These are phyloP conservation scores for Tautogolabrus adspersus DNA, from an alignment of 2,113 vertebrate genomes.

Conservation along the genomic window DNA sequence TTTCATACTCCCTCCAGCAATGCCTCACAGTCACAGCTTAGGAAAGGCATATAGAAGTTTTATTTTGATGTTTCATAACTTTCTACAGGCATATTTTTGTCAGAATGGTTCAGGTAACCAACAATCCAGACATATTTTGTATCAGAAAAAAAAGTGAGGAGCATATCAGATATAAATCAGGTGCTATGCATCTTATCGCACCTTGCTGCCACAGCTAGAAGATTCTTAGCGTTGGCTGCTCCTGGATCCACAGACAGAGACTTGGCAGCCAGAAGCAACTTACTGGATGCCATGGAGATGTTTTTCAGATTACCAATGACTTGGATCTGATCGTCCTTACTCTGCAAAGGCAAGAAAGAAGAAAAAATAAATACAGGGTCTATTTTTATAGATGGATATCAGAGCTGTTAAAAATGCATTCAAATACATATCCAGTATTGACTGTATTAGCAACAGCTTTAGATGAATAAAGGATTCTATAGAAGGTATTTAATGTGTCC, in stretches of 20 bases:
- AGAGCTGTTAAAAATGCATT: neutral
- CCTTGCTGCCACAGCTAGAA: conserved; percentile 96
- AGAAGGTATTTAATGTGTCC: neutral
- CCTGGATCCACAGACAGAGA: conserved; percentile 97
- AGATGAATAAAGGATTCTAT: neutral
- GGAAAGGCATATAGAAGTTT: conserved; percentile 37
- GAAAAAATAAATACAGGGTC: neutral
- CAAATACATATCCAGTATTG: neutral
- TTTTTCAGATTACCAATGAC: conserved; percentile 99
- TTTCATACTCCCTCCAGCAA: conserved; percentile 58
- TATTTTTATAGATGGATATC: neutral
- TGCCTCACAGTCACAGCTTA: conserved; percentile 38
- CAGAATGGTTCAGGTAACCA: neutral
- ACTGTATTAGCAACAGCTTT: neutral
- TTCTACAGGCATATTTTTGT: conserved; percentile 12
- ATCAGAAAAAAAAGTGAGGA: neutral
- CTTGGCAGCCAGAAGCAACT: conserved; percentile 96
- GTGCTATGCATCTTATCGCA: conserved; percentile 67
- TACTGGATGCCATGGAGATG: conserved; percentile 99
- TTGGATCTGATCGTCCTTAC: conserved; percentile 98
- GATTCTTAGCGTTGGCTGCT: conserved; percentile 97
- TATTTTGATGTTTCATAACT: conserved; percentile 7
- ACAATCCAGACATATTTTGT: conserved; percentile 7
- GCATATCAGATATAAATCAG: conserved; percentile 15
- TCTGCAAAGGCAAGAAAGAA: conserved; percentile 80